These are phyloP conservation scores for Aleiodes testaceus DNA, from an alignment of 2,888 invertebrate genomes.

Conservation along the genomic window DNA sequence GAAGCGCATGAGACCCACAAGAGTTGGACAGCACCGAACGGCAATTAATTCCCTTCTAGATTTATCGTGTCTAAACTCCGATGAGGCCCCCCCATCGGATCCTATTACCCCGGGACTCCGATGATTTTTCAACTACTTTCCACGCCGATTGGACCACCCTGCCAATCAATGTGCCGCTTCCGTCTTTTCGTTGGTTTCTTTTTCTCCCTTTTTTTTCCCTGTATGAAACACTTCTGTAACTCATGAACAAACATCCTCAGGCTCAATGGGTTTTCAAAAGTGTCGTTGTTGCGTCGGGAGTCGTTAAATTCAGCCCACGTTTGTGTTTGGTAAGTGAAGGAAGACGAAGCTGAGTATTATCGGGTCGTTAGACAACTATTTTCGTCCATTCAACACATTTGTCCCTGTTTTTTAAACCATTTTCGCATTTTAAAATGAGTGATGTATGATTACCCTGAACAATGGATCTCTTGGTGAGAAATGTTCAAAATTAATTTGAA, in stretches of 20 bases:
- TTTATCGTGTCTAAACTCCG: constrained; percentile 68
- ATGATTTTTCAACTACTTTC: constrained; percentile 48
- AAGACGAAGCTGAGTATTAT: constrained; percentile 60
- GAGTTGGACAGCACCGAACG: constrained; percentile 66
- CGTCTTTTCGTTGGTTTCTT: not conserved
- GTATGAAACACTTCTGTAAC: not conserved
- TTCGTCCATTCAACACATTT: not conserved
- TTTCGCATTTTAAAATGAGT: too few relatives aligned
- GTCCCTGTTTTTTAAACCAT: too few relatives aligned
- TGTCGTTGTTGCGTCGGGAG: constrained; percentile 47
- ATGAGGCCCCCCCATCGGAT: constrained; percentile 53
- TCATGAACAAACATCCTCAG: not conserved
- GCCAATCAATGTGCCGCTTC: constrained; percentile 42
- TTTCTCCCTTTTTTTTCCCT: constrained; percentile 4
- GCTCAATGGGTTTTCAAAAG: too few relatives aligned
- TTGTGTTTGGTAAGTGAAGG: constrained; percentile 46
- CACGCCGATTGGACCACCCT: constrained; percentile 38
- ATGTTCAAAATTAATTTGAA: too few relatives aligned
- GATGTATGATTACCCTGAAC: too few relatives aligned
- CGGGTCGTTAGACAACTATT: constrained; percentile 42
- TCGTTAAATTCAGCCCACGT: constrained; percentile 57
- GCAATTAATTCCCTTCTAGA: constrained; percentile 70
- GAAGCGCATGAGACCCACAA: constrained; percentile 59
- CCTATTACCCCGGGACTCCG: constrained; percentile 50
- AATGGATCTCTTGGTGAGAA: too few relatives aligned